Conservation (phyloP, 2,797 vertebrate species). For the Phrynocephalus vlangalii region DNA sequence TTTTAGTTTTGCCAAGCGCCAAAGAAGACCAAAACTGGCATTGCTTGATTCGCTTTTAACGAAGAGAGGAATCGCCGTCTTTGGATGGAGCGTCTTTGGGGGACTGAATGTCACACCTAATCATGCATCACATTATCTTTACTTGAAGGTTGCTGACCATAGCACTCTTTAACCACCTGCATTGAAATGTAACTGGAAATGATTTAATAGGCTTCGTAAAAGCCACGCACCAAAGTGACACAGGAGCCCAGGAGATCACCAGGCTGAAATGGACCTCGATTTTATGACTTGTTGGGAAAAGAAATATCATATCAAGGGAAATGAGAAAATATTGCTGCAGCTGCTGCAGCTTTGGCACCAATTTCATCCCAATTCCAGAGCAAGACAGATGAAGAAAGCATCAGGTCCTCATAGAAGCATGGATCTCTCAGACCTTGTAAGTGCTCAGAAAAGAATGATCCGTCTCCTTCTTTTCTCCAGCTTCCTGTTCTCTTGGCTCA, state of each 20-base stretch:
- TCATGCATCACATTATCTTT: background rate
- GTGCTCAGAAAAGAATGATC: slow-evolving; percentile 1
- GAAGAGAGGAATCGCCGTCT: slow-evolving; percentile 1
- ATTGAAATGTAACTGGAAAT: background rate
- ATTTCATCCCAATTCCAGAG: background rate
- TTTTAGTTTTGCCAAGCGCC: slow-evolving; percentile 17
- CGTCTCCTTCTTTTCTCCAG: background rate
- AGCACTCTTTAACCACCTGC: background rate
- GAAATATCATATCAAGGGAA: background rate
- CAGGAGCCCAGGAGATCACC: background rate
- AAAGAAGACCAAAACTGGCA: slow-evolving; percentile 1
- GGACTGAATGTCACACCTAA: slow-evolving; percentile 24
- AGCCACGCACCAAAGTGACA: background rate
- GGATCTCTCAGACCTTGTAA: background rate
- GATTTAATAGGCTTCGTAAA: background rate
- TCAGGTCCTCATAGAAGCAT: background rate
- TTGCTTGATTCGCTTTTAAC: slow-evolving; percentile 9
- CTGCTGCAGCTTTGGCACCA: background rate
- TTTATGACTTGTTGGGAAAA: background rate
- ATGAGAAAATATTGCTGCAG: slow-evolving; percentile 21
- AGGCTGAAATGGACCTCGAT: background rate
- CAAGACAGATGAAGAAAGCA: slow-evolving; percentile 21
- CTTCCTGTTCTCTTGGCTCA: slow-evolving; percentile 28
- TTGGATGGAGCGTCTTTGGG: background rate
- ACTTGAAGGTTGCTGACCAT: background rate